Evolutionary conservation across 2,888 invertebrate genomes (phyloP), one percentile per base, ranked within the genome.

Genomic region (Drosophila subquinaria): DNA sequence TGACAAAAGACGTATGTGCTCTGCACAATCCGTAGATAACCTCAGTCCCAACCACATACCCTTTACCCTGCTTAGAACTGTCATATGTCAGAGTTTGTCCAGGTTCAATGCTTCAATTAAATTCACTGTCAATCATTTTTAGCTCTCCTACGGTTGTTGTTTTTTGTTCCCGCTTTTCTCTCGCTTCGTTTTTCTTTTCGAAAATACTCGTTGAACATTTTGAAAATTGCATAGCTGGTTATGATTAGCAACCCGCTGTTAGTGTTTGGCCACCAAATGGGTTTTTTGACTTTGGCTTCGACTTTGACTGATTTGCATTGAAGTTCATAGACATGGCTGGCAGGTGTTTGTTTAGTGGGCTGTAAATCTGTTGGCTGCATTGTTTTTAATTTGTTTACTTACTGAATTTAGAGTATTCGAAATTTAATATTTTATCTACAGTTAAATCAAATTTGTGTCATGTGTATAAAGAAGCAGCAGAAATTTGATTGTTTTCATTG

Each of bases 81-180:
- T 15, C 8, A 13, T 9, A 23, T 20, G 30, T 23, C 27, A 20
- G 43, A 20, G 43, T 59, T 66, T 68, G 69, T 47, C 51, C 67
- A 82, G 80, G 78, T 82, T 87, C 88, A 82, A 73, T 76, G 80
- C 84, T 80, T 84, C 88, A 84, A 84, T 87, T 84, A 84, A 84
- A 81, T 73, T 72, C 56, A 60, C 88, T 87, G 84, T 84, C 84
- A 84, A 84, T 84, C 84, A 84, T 63, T 73, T 73, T 65, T 57
- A 65, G 35, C 56, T 61, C 40, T 51, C 20, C 9, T 51, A 9
- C 20, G 36, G 30, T 36, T 48, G 33, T 8, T 53, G 40, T 30
- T 53, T 53, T 11, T 27, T 55, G 38, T 51, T 48, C 13, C 36
- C 27, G 63, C 64, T 59, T 74, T 77, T 27, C 64, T 60, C 63